Base-by-base conservation (phyloP, 2,113 vertebrate species). In the Cettia cetti region DNA sequence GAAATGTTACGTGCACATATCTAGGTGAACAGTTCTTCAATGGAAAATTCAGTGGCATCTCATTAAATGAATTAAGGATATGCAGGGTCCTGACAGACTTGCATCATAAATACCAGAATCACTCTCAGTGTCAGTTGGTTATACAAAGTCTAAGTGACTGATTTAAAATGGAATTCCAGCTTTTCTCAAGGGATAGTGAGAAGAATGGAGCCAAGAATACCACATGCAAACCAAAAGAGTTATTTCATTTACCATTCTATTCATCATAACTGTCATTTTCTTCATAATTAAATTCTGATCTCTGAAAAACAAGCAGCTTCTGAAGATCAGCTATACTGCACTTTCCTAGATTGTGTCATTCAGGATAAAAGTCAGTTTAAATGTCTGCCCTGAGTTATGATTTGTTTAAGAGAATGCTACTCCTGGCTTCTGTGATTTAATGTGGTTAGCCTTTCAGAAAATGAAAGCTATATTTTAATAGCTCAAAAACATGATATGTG, bases 381-480 rank as follows among this genome's bases (percentile, higher is more conserved):
- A 68, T 63, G 35, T 64, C 40, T 83, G 85, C 56, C 12, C 16
- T 95, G 88, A 97, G 82, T 97, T 94, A 96, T 57, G 94, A 80
- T 42, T 91, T 88, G 37, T 89, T 70, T 85, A 93, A 74, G 84
- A 66, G 79, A 95, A 86, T 95, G 71, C 70, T 96, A 47, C 89
- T 96, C 53, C 63, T 91, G 78, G 31, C 49, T 93, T 94, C 76
- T 92, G 49, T 95, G 89, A 95, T 94, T 96, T 96, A 97, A 92
- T 85, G 42, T 92, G 60, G 86, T 94, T 94, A 97, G 81, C 82
- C 85, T 95, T 94, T 97, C 93, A 90, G 95, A 96, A 98, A 97
- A 96, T 95, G 80, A 96, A 95, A 89, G 56, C 89, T 96, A 54
- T 96, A 92, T 94, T 96, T 97, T 79, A 95, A 85, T 79, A 90